phyloP scores from a whole-genome alignment of 1,140 invertebrate species.

The Diachasmimorpha longicaudata region DNA sequence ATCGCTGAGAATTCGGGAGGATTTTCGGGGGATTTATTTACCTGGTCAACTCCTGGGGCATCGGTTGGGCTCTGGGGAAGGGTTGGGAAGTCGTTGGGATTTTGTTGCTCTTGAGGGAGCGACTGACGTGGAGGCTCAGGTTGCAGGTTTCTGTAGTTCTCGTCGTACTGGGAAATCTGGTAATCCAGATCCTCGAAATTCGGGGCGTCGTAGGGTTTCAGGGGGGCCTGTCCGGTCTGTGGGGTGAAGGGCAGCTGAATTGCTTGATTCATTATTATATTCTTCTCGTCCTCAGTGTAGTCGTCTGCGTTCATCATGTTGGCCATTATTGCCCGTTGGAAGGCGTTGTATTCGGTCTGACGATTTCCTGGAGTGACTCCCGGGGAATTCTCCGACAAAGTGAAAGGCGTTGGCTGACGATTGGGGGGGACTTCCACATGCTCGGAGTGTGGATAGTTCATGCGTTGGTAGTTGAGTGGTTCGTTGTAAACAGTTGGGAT shows the following conservation, averaged over 20 bases:
- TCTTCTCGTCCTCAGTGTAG: neutral
- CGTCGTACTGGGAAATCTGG: slow-evolving; percentile 10
- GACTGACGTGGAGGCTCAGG: neutral
- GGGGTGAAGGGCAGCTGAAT: neutral
- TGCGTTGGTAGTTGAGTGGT: neutral
- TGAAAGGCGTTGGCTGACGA: slow-evolving; percentile 8
- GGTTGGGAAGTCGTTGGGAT: neutral
- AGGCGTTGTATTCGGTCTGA: neutral
- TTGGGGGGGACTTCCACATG: neutral
- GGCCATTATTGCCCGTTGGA: slow-evolving; percentile 2
- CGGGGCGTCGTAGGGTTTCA: neutral
- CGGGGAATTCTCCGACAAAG: slow-evolving; percentile 3
- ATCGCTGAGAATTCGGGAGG: slow-evolving; percentile 32
- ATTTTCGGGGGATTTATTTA: slow-evolving; percentile 33
- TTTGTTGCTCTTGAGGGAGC: neutral
- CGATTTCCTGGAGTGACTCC: neutral
- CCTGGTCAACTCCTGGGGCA: slow-evolving; percentile 21
- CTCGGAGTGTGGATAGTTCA: neutral
- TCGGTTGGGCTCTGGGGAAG: neutral
- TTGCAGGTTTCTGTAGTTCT: neutral
- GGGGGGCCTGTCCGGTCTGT: neutral
- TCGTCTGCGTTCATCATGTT: neutral
- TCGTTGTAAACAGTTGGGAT: neutral
- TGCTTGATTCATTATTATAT: neutral
- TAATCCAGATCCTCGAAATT: neutral